Evolutionary conservation across 2,797 vertebrate species (phyloP).

Genomic region (Hemibagrus guttatus): DNA sequence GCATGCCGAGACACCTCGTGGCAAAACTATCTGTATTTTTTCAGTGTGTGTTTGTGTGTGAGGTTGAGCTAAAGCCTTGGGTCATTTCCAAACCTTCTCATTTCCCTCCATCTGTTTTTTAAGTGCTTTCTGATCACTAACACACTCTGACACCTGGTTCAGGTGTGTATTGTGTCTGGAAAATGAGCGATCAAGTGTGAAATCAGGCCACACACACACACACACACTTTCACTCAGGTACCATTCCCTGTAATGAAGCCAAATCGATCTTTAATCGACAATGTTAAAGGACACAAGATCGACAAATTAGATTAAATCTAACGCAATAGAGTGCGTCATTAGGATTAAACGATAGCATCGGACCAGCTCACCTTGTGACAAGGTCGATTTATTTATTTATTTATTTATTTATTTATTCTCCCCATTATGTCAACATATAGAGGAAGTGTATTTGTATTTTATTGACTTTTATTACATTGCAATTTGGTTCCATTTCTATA

Average conservation of each 20-base stretch:
- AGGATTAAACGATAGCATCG: conserved; percentile 34
- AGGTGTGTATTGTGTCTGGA: background rate
- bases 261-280: conserved; percentile 39
- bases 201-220: background rate
- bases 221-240: background rate
- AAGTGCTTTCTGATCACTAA: background rate
- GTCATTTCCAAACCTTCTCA: background rate
- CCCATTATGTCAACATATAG: background rate
- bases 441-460: background rate
- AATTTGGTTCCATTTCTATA: background rate
- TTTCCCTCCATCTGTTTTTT: background rate
- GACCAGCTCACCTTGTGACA: conserved; percentile 24
- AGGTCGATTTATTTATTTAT: background rate
- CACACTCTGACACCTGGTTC: background rate
- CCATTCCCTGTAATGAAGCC: conserved; percentile 18
- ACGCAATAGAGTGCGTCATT: conserved; percentile 16
- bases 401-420: background rate
- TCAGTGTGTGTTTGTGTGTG: background rate
- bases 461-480: no score
- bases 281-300: conserved; percentile 37
- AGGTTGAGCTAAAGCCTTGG: background rate
- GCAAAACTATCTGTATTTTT: background rate
- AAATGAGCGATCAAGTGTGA: background rate
- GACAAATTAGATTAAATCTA: conserved; percentile 42
- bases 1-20: background rate